phyloP scores from a whole-genome alignment of 2,113 vertebrate genomes.

The Gallinago media region DNA sequence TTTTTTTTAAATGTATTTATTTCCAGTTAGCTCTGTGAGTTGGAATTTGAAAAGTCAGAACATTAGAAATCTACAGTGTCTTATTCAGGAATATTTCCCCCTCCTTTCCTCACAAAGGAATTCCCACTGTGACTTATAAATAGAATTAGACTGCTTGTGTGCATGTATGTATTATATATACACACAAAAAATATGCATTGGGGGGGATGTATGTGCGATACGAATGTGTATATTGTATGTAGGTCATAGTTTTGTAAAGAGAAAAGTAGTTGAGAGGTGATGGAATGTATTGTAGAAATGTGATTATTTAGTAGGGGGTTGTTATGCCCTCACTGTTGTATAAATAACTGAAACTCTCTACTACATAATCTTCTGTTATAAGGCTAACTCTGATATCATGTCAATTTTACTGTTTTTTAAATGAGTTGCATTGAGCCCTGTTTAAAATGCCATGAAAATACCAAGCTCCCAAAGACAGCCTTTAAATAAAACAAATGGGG shows the following conservation, averaged over 20 bases:
- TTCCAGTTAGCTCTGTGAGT: slow-evolving; percentile 80
- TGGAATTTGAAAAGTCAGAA: slow-evolving; percentile 78
- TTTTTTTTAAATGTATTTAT: slow-evolving; percentile 70
- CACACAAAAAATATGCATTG: slow-evolving; percentile 81
- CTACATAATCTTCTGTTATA: slow-evolving; percentile 75
- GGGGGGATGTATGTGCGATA: slow-evolving; percentile 77
- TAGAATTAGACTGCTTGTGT: slow-evolving; percentile 81
- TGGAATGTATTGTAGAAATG: slow-evolving; percentile 79
- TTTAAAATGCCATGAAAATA: slow-evolving; percentile 77
- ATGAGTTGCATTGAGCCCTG: slow-evolving; percentile 61
- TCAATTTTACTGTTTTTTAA: slow-evolving; percentile 63
- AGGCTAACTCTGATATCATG: slow-evolving; percentile 83
- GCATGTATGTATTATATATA: slow-evolving; percentile 80
- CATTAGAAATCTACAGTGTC: slow-evolving; percentile 78
- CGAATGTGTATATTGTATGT: slow-evolving; percentile 78
- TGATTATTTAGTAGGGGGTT: slow-evolving; percentile 76
- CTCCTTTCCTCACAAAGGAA: slow-evolving; percentile 81
- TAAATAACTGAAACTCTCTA: slow-evolving; percentile 76
- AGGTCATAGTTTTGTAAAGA: slow-evolving; percentile 73
- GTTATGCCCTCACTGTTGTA: slow-evolving; percentile 74
- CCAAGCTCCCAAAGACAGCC: slow-evolving; percentile 74
- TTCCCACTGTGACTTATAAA: slow-evolving; percentile 86
- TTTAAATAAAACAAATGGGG: slow-evolving; percentile 49
- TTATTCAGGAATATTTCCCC: slow-evolving; percentile 80
- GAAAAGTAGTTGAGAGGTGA: slow-evolving; percentile 73